Base-by-base conservation (phyloP, 2,797 vertebrate species). In the Cercopithecus mitis region DNA sequence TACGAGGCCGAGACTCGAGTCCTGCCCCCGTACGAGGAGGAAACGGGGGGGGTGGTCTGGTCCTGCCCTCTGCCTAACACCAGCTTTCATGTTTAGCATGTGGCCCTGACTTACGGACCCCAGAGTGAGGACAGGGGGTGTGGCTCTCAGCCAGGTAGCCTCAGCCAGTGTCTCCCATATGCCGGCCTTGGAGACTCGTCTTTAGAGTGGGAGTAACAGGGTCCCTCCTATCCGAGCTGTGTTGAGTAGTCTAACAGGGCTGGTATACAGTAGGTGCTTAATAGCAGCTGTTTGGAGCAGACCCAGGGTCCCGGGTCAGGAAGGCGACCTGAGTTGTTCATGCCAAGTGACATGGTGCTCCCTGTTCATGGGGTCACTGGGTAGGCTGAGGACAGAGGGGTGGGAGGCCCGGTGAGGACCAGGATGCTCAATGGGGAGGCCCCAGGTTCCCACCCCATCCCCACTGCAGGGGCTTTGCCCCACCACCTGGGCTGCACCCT, bases 161-260 rank as follows among this genome's bases (percentile, higher is more conserved):
- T 58, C 4, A 6, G 61, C 5, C 13, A 50, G 27, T 2, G 19
- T 36, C 50, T 3, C 43, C 45, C 58, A 7, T 12, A 1, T 27
- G 4, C 33, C 41, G 24, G 39, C 57, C 41, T 77, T 41, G 6
- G 30, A 33, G 61, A 57, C 33, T 30, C 7, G 4, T 20, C 77
- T 50, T 45, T 20, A 8, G 55, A 41, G 6, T 22, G 73, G 52
- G 79, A 43, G 7, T 19, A 9, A 43, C 17, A 9, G 12, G 0
- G 33, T 5, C 25, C 25, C 76, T 2, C 9, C 57, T 25, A 33
- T 4, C 0, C 2, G 2, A 25, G 57, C 45, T 52, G 9, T n/a
- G 9, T n/a, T 11, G 0, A 10, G 73, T 20, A 13, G 58, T 24
- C 52, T 1, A 0, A 9, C 17, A 1, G 22, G 11, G 17, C 55